Base-by-base conservation (phyloP, 2,888 invertebrate genomes). In the Diogma glabrata region DNA sequence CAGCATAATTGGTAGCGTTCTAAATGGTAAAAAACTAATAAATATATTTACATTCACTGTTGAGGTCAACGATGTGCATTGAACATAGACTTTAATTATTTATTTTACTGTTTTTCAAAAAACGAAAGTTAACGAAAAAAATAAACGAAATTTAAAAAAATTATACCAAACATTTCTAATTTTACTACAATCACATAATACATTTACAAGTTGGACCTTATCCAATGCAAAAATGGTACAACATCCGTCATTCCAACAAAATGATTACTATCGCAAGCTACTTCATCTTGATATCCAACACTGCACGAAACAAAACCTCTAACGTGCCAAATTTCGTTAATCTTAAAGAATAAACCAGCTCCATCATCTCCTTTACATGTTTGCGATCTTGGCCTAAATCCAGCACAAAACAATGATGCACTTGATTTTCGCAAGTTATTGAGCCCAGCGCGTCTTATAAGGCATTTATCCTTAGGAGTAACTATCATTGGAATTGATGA, bases 401-500 rank as follows among this genome's bases (percentile, higher is more conserved):
- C 10, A 12, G 28, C 28, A 43, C 43, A n/a, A n/a, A n/a, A n/a
- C n/a, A n/a, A n/a, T n/a, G n/a, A n/a, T n/a, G n/a, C n/a, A n/a
- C n/a, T 24, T 14, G 46, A 46, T 23, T 23, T 46, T 4, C n/a
- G 24, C 5, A 23, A 26, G 24, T 22, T 3, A 9, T 24, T 46
- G 5, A 46, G 5, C n/a, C 43, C 22, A 7, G 43, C n/a, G 14
- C 24, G 24, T 8, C 14, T 22, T 8, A 76, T 66, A 57, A 79
- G 71, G 63, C 80, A 80, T 6, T 75, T 75, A 60, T 75, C 73
- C 54, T 75, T 75, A 55, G 75, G 72, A 1, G 78, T 76, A 8
- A 79, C 70, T 0, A 78, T 79, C 78, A 80, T 78, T 54, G 74
- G 72, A 0, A 77, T 75, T 53, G 76, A 67, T 17, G 72, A 74